A percentile compares a stretch with the other conserved stretches of the same genome.
phyloP scores from a whole-genome alignment of 2,888 invertebrate species.

The Dryadula phaetusa region DNA sequence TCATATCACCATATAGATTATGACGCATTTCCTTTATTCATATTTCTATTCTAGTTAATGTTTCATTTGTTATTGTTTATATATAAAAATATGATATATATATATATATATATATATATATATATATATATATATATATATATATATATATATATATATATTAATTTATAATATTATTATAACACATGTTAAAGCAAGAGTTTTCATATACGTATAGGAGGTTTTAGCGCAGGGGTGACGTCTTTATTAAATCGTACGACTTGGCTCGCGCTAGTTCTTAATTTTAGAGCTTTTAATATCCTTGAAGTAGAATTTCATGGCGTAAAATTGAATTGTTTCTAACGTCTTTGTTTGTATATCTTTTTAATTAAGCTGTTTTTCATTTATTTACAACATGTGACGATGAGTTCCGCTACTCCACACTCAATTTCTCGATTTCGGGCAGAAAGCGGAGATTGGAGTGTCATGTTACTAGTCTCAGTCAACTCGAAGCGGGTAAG shows the following conservation, averaged over 20 bases:
- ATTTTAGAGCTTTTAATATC: background rate
- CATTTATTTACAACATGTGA: too few species aligned
- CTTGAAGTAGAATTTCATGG: background rate
- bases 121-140: too few species aligned
- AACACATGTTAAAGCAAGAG: background rate
- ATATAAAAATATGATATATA: background rate
- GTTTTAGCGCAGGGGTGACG: background rate
- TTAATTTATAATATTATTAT: background rate
- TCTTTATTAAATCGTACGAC: background rate
- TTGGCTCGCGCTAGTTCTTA: background rate
- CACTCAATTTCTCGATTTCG: too few species aligned
- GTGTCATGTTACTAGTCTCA: too few species aligned
- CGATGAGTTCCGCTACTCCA: too few species aligned
- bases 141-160: too few species aligned
- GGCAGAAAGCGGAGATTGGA: too few species aligned
- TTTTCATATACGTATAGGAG: background rate
- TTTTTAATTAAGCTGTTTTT: too few species aligned
- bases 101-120: too few species aligned
- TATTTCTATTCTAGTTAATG: constrained; percentile 8
- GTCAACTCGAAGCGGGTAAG: too few species aligned
- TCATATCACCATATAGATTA: constrained; percentile 1
- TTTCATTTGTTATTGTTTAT: background rate
- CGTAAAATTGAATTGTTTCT: too few species aligned
- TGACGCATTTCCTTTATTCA: constrained; percentile 13
- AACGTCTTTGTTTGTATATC: background rate